Conservation (phyloP, 2,113 vertebrate species). For the Aegithalos caudatus region DNA sequence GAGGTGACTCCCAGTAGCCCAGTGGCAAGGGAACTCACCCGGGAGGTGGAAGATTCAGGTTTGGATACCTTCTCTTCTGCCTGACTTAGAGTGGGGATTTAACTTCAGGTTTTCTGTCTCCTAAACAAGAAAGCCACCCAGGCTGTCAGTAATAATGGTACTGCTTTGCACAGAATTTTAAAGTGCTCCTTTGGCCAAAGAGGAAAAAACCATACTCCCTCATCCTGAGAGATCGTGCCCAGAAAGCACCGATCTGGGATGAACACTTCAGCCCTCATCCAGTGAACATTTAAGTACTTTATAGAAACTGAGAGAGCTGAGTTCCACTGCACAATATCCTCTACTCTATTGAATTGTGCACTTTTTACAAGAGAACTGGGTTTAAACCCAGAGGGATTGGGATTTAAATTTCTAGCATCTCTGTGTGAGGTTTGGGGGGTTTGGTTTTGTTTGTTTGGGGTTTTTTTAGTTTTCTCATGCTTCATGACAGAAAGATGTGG, state of each 20-base stretch:
- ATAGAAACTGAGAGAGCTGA: not conserved
- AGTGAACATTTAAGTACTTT: not conserved
- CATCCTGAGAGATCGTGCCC: not conserved
- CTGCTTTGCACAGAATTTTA: not conserved
- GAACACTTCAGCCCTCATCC: not conserved
- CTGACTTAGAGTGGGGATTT: not conserved
- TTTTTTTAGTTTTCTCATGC: not conserved
- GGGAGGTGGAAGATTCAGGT: not conserved
- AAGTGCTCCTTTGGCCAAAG: not conserved
- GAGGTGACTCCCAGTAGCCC: not conserved
- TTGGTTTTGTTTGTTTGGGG: rapidly evolving
- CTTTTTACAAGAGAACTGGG: not conserved
- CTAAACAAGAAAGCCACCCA: not conserved
- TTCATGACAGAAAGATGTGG: rapidly evolving
- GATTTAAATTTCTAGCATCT: not conserved
- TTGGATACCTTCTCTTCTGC: not conserved
- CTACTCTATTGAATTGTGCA: not conserved
- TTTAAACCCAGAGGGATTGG: not conserved
- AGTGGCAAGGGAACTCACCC: not conserved
- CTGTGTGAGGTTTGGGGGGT: not conserved
- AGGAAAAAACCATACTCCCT: not conserved
- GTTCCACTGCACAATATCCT: not conserved
- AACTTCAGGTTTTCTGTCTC: not conserved
- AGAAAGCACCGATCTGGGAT: not conserved
- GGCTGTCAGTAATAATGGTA: not conserved